Percentiles rank a stretch among this genome's conserved stretches.
Conservation (phyloP, 2,888 invertebrate species). For the Chymomyza procnemis region DNA sequence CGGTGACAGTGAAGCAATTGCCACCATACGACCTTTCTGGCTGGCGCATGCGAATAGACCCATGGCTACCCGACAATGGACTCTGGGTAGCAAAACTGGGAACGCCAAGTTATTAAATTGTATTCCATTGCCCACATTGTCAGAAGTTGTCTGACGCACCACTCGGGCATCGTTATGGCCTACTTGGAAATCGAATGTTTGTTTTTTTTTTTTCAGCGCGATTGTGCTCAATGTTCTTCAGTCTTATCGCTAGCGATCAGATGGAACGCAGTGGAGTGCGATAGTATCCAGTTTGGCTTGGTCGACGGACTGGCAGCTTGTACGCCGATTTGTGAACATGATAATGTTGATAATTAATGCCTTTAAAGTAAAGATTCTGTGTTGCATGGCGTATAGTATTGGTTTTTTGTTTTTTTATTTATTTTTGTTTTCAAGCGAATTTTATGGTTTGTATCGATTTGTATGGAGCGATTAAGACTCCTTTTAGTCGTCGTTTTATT, state of each 20-base stretch:
- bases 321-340: constrained; percentile 10
- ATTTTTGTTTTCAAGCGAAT: no score
- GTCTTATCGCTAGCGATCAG: constrained; percentile 4
- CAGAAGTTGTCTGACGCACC: neutral
- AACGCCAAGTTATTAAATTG: neutral
- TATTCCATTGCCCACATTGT: neutral
- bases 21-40: neutral
- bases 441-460: no score
- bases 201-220: neutral
- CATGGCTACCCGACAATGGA: neutral
- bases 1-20: neutral
- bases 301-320: constrained; percentile 4
- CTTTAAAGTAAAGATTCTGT: neutral
- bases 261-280: neutral
- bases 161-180: neutral
- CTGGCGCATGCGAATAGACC: neutral
- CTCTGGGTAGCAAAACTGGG: neutral
- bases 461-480: no score
- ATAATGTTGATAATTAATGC: constrained; percentile 10
- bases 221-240: constrained; percentile 2
- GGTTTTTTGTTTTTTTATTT: no score
- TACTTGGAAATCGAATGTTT: neutral
- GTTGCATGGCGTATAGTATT: neutral
- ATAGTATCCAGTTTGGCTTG: neutral
- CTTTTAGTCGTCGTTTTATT: no score